phyloP scores from a whole-genome alignment of 2,888 invertebrate genomes.

The Melanostoma mellinum region DNA sequence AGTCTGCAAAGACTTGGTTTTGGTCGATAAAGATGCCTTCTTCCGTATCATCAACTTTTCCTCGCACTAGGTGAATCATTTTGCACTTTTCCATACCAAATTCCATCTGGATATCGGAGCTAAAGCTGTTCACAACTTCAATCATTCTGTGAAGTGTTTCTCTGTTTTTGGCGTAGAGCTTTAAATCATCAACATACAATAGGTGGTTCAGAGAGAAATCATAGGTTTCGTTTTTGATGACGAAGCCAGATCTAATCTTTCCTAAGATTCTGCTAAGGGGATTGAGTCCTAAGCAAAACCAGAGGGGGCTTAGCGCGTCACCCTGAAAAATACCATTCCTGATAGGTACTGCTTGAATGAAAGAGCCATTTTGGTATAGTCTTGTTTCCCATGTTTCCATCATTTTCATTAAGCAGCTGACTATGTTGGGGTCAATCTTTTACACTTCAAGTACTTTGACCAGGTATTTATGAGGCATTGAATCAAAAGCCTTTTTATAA shows the following conservation, averaged over 20 bases:
- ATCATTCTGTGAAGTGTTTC: slow-evolving; percentile 6
- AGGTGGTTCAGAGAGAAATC: slow-evolving; percentile 6
- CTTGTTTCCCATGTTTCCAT: slow-evolving; percentile 2
- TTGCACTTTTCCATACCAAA: too few species aligned
- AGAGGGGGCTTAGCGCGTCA: slow-evolving; percentile 10
- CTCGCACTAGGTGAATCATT: too few species aligned
- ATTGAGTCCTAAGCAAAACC: slow-evolving; percentile 21
- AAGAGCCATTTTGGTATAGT: background rate
- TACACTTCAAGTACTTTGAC: background rate
- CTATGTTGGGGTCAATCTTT: background rate
- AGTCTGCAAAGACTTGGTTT: too few species aligned
- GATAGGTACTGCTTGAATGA: background rate
- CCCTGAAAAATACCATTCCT: slow-evolving; percentile 13
- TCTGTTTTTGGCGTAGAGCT: slow-evolving; percentile 26
- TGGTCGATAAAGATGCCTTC: too few species aligned
- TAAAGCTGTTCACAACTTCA: slow-evolving; percentile 3
- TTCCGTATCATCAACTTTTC: too few species aligned
- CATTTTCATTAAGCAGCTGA: background rate
- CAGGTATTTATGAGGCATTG: slow-evolving; percentile 4
- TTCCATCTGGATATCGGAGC: background rate
- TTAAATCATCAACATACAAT: background rate
- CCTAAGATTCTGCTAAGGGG: slow-evolving; percentile 1
- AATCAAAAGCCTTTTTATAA: too few species aligned
- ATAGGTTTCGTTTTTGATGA: slow-evolving; percentile 12
- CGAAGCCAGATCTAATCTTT: slow-evolving; percentile 4